Percentiles rank a stretch among this genome's conserved stretches.
Evolutionary conservation across 53 echinoderm and acorn worm species (phyloP).

Genomic region (Zoroaster sp.): DNA sequence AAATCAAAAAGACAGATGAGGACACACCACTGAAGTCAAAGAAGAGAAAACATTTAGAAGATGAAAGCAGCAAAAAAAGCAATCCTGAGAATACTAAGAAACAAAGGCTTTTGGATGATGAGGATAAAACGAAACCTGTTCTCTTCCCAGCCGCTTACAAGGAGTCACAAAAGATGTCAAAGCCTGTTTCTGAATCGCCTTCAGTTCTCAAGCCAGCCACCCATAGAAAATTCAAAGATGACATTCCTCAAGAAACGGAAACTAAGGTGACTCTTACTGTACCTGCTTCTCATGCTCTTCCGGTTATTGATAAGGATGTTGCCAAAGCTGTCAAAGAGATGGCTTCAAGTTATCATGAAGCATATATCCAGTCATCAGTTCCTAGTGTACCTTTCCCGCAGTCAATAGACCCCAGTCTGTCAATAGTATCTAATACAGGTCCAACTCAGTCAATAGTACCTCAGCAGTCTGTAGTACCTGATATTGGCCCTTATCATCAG

Average conservation of each 20-base stretch:
- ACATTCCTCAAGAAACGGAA: background rate
- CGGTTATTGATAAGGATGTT: background rate
- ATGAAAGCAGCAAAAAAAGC: background rate
- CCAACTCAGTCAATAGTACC: background rate
- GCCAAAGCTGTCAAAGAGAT: background rate
- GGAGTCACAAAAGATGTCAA: background rate
- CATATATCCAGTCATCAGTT: background rate
- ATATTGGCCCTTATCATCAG: background rate
- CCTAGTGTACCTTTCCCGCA: background rate
- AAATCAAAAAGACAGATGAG: conserved; percentile 1
- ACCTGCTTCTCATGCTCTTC: background rate
- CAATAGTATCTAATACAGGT: background rate
- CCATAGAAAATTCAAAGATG: background rate
- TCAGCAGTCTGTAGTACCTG: background rate
- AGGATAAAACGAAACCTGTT: background rate
- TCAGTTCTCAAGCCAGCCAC: background rate
- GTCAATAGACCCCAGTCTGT: background rate
- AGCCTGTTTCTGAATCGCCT: background rate
- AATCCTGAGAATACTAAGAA: background rate
- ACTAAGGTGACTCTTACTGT: background rate
- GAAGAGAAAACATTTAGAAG: background rate
- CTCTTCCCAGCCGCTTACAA: background rate
- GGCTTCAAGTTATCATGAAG: background rate
- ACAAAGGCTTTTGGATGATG: background rate
- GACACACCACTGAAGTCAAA: background rate